Percentiles rank a stretch among this genome's conserved stretches.
Conservation (phyloP, 2,113 vertebrate genomes). For the Henicopernis longicauda region DNA sequence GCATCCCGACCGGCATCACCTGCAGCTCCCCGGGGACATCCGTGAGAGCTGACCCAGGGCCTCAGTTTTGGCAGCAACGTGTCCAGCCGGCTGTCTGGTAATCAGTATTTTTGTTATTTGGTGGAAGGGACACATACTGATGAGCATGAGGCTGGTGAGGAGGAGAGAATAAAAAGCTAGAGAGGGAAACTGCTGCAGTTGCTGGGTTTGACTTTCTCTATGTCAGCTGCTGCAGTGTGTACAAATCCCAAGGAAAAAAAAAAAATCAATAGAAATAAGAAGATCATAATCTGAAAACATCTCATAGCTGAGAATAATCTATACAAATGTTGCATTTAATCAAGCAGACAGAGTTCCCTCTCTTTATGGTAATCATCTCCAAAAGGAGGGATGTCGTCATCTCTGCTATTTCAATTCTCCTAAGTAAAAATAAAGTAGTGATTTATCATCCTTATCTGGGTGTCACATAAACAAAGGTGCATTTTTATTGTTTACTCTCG, state of each 20-base stretch:
- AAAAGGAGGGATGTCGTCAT: neutral
- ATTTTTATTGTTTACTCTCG: neutral
- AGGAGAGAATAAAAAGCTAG: neutral
- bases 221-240: neutral
- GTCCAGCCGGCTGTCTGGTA: neutral
- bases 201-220: neutral
- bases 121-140: neutral
- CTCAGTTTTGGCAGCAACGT: neutral
- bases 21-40: neutral
- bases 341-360: neutral
- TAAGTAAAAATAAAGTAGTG: neutral
- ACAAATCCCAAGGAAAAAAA: neutral
- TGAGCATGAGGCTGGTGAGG: accelerated
- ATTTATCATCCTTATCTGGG: slow-evolving; percentile 43
- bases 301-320: neutral
- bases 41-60: accelerated
- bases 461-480: slow-evolving; percentile 1
- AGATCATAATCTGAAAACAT: neutral
- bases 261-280: neutral
- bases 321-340: neutral
- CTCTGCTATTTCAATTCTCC: slow-evolving; percentile 15
- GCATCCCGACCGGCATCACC: accelerated
- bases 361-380: neutral
- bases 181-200: neutral
- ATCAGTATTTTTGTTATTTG: neutral